phyloP scores from a whole-genome alignment of 2,797 vertebrate genomes.

The Pteronotus mesoamericanus region DNA sequence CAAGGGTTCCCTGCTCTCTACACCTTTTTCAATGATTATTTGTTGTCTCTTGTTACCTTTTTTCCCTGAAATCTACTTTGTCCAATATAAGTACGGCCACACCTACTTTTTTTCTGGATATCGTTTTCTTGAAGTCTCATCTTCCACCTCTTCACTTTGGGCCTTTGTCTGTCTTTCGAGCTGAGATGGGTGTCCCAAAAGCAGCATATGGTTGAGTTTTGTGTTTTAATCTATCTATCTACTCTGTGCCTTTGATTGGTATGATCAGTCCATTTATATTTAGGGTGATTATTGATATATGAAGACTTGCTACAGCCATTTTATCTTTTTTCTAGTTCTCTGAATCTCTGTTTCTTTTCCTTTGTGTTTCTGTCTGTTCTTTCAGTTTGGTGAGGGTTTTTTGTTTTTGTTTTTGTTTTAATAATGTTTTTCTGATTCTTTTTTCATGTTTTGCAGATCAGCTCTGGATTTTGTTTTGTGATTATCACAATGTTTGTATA shows the following conservation, averaged over 20 bases:
- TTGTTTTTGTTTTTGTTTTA: neutral
- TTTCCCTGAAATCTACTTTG: neutral
- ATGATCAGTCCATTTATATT: neutral
- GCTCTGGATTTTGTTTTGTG: neutral
- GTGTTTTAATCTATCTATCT: neutral
- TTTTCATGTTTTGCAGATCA: neutral
- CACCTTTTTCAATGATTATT: neutral
- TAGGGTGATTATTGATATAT: neutral
- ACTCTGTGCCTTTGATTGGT: neutral
- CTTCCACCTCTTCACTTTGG: neutral
- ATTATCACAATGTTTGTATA: neutral
- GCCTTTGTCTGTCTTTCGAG: neutral
- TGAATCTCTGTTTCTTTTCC: neutral
- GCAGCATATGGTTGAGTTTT: neutral
- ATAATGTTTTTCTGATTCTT: neutral
- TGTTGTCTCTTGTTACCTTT: neutral
- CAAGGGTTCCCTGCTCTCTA: neutral
- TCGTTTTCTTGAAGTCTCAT: neutral
- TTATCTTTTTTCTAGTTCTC: neutral
- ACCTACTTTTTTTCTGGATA: neutral
- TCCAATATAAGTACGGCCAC: neutral
- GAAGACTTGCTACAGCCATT: neutral
- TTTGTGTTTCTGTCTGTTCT: neutral
- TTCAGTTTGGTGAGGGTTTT: neutral
- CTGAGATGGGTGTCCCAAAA: neutral